Conservation (phyloP, 35 echinoderm and acorn worm species). For the Apostichopus parvimensis region DNA sequence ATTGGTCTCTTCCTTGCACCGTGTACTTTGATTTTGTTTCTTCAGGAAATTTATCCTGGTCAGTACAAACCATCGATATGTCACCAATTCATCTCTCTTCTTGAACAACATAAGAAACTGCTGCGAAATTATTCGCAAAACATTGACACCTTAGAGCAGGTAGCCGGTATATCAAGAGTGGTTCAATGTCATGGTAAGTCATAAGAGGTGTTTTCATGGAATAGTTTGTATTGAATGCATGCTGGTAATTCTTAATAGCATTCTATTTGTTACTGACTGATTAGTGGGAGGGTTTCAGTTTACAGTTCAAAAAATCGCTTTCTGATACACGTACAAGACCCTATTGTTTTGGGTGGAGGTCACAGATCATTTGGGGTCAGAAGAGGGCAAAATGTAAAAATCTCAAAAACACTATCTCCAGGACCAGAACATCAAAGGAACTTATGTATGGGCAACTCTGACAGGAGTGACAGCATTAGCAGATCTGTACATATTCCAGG, state of each 20-base stretch:
- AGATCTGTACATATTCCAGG: no score
- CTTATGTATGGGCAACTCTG: no score
- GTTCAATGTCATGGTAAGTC: conserved; percentile 97
- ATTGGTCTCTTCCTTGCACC: no score
- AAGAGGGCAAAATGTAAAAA: no score
- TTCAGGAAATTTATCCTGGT: conserved; percentile 93
- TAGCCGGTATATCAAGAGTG: conserved; percentile 83
- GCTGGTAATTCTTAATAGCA: conserved; percentile 26
- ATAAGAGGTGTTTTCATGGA: neutral
- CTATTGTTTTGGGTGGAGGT: no score
- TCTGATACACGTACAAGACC: no score
- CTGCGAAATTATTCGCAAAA: conserved; percentile 97
- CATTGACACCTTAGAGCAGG: conserved; percentile 97
- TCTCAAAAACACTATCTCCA: no score
- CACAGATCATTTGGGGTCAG: no score
- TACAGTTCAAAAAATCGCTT: no score
- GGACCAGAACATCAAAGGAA: no score
- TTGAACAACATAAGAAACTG: conserved; percentile 85
- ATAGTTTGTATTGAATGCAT: conserved; percentile 18
- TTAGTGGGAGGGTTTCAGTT: neutral
- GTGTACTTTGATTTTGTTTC: neutral
- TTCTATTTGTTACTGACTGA: conserved; percentile 29
- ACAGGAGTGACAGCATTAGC: no score
- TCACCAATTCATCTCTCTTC: conserved; percentile 91
- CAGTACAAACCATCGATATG: conserved; percentile 88